Base-by-base conservation (phyloP, 2,888 invertebrate genomes). In the Acleris sparsana region DNA sequence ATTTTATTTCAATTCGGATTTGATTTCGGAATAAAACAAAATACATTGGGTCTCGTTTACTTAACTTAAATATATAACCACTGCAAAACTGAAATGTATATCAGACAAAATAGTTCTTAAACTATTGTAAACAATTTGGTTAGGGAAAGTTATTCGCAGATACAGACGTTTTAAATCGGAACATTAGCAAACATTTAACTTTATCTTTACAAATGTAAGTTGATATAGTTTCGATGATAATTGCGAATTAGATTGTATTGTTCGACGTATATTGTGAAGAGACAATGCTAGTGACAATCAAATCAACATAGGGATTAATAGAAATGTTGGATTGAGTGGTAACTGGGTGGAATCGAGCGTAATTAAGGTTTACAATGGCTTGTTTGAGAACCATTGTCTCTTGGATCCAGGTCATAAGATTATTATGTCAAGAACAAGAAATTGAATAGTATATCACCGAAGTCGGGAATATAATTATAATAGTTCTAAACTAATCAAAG, bases 301-400 rank as follows among this genome's bases (percentile, higher is more conserved):
- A 25, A 29, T 52, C 29, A 29, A 52, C 29, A 52, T 52, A 17
- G 52, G 6, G 46, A 2, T 17, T 29, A 29, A 52, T 29, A 13
- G 25, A 29, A n/a, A 52, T 29, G 25, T 6, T 4, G 39, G 39
- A 39, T 39, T 13, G 39, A 4, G 13, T 13, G 39, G 11, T 13
- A 39, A 39, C 11, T 39, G 39, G 1, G 13, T 13, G 39, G 39
- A 13, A 39, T 39, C 3, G 39, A 3, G 29, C n/a, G 25, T 52
- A 52, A 52, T 52, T 52, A 52, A 25, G 22, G 22, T 51, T 17
- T 17, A 51, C 51, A 51, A 51, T 49, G 22, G 22, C 39, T 39
- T 51, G 20, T 51, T 13, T 25, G 16, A 33, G 11, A 2, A 6
- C 29, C 33, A 18, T 49, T 18, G 20, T 39, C 13, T 13, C 39